Evolutionary conservation across 2,797 vertebrate genomes (phyloP).

Genomic region (Synaphobranchus kaupii): DNA sequence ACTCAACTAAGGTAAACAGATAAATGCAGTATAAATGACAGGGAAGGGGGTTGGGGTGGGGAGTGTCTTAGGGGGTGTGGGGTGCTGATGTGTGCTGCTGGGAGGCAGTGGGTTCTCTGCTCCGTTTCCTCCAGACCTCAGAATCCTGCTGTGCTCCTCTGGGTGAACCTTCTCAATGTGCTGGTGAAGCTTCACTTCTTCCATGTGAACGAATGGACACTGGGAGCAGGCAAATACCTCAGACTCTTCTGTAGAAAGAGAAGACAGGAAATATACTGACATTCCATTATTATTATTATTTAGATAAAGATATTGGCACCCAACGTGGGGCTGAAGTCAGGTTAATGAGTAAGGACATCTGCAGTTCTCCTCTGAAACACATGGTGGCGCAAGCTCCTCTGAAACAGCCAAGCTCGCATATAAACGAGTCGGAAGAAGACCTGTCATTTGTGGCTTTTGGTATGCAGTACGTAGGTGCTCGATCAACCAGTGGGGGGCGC

Average conservation of each 20-base stretch:
- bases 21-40: too few species aligned
- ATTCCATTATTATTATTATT: not conserved
- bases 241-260: not conserved
- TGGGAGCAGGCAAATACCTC: not conserved
- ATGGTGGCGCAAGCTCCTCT: too few species aligned
- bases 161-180: conserved; percentile 1
- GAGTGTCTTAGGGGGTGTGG: conserved; percentile 7
- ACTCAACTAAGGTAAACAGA: too few species aligned
- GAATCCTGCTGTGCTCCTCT: conserved; percentile 10
- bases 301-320: too few species aligned
- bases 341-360: too few species aligned
- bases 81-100: not conserved
- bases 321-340: too few species aligned
- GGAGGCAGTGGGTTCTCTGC: not conserved
- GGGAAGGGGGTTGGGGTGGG: not conserved
- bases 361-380: too few species aligned
- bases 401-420: too few species aligned
- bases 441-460: too few species aligned
- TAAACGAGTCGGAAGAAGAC: too few species aligned
- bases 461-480: too few species aligned
- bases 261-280: not conserved
- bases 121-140: not conserved
- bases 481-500: too few species aligned
- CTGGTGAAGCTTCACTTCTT: not conserved
- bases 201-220: not conserved